Conservation (phyloP, 2,797 vertebrate species). For the Mormyrus proboscirostris region DNA sequence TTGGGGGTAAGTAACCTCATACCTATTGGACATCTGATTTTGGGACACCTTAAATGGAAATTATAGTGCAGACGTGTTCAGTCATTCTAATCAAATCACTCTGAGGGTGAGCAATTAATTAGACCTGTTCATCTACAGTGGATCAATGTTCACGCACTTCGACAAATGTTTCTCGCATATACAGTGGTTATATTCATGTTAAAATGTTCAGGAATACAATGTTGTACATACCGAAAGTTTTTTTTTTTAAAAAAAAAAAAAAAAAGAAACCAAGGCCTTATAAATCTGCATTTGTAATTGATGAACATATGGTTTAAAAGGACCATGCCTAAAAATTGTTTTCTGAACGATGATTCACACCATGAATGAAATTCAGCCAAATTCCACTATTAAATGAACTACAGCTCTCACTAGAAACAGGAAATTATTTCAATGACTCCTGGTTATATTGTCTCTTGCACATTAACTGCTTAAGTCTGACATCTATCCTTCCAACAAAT, state of each 20-base stretch:
- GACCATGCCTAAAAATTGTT: not conserved
- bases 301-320: not conserved
- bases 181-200: not conserved
- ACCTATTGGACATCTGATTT: not conserved
- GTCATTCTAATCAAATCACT: not conserved
- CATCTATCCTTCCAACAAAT: not conserved
- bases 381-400: not conserved
- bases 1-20: not conserved
- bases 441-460: not conserved
- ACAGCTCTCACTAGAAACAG: not conserved
- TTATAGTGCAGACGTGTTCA: not conserved
- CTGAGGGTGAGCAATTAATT: not conserved
- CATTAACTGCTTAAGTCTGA: not conserved
- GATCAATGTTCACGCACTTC: not conserved
- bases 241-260: no score
- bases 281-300: not conserved
- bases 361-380: not conserved
- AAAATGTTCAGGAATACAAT: not conserved
- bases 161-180: not conserved
- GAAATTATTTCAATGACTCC: not conserved
- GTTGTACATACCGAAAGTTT: no score
- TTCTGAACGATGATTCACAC: not conserved
- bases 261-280: no score
- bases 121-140: not conserved
- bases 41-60: not conserved